Evolutionary conservation across 2,888 invertebrate species (phyloP).

Genomic region (Tipula confusa): DNA sequence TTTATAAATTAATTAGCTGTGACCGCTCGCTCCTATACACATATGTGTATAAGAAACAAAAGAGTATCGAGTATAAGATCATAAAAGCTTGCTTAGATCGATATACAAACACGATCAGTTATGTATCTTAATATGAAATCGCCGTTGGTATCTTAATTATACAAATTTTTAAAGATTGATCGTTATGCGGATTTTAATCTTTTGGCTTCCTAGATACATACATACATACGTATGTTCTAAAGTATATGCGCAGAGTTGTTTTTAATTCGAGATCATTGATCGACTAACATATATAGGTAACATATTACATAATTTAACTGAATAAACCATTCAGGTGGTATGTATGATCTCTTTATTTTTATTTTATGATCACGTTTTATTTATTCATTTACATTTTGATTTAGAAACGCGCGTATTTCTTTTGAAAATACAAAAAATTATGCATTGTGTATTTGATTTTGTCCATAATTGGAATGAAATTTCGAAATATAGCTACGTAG

Average conservation of each 20-base stretch:
- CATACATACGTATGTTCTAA: not conserved
- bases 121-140: not conserved
- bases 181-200: not conserved
- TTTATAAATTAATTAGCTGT: slow-evolving; percentile 7
- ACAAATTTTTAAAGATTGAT: not conserved
- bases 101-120: not conserved
- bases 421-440: not conserved
- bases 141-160: not conserved
- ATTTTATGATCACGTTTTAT: not conserved
- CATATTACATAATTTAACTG: not conserved
- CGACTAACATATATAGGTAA: not conserved
- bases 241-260: not conserved
- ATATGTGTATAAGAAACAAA: not conserved
- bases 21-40: not conserved
- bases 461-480: slow-evolving; percentile 20
- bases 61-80: not conserved
- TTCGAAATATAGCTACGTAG: not conserved
- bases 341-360: slow-evolving; percentile 20
- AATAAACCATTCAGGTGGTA: not conserved
- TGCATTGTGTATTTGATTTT: slow-evolving; percentile 17
- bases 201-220: not conserved
- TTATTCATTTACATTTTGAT: not conserved
- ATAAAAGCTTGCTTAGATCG: not conserved
- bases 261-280: not conserved
- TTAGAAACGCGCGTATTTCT: slow-evolving; percentile 3